These are phyloP conservation scores for Mobula hypostoma DNA, from an alignment of 2,113 vertebrate species.

Conservation along the genomic window DNA sequence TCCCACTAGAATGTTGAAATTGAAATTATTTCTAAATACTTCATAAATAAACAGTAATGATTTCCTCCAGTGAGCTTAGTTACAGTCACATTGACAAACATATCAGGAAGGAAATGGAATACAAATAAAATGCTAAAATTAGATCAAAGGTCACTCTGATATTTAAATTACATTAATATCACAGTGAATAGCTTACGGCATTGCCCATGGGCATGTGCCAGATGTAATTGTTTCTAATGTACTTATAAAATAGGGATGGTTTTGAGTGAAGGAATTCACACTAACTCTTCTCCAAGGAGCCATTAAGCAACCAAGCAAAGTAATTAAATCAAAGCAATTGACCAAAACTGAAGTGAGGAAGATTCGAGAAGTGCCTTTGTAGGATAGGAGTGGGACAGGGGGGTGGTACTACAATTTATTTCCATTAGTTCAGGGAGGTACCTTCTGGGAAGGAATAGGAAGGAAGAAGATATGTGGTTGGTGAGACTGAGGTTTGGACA, in stretches of 20 bases:
- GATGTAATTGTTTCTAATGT: background rate
- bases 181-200: background rate
- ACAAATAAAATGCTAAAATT: background rate
- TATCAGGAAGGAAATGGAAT: background rate
- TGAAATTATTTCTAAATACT: background rate
- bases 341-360: no score
- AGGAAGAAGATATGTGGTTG: no score
- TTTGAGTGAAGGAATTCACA: background rate
- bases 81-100: background rate
- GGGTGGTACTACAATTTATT: no score
- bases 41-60: background rate
- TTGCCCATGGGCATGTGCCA: background rate
- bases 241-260: background rate
- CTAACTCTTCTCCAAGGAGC: background rate
- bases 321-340: background rate
- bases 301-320: background rate
- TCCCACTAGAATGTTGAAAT: background rate
- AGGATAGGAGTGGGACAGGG: no score
- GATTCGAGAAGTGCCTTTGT: background rate
- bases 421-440: no score
- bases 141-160: no score
- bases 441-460: no score
- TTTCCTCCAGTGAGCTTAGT: background rate
- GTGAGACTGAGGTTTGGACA: no score
- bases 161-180: background rate